Evolutionary conservation across 2,113 vertebrate species (phyloP), one percentile per base, ranked within the genome.

Genomic region (Colaptes auratus): DNA sequence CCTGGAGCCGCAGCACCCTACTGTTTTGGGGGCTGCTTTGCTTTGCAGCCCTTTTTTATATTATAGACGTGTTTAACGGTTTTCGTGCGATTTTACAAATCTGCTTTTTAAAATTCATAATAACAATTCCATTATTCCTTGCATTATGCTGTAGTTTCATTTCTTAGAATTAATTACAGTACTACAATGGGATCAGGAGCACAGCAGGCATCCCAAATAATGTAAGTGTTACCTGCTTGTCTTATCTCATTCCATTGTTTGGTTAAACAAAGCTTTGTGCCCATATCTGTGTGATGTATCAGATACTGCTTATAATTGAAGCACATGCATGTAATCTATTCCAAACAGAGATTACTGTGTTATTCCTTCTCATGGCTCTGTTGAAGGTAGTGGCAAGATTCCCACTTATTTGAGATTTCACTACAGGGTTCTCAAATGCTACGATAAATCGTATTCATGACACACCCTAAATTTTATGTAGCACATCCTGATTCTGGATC

Each of bases 181-280:
- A 0, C 75, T 56, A 60, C 73, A 3, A 1, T 46, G 46, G 82
- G 50, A 71, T 30, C 15, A 3, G 63, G 63, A 76, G 85, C 35
- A 21, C 30, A 19, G 71, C 69, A 82, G 60, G 55, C 3, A 1
- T 59, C 75, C 55, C 64, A 53, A 89, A 12, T 35, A 77, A 48
- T 3, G n/a, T 1, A 1, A 72, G 63, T 2, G 0, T 36, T 79
- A n/a, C 58, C 66, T 76, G 64, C 60, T 24, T 60, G 77, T 56
- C 65, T 89, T 86, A 93, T 86, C 93, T 80, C 36, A 1, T 71
- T 25, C 70, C 84, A 12, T n/a, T 89, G 77, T 93, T 94, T 35
- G 75, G 80, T 35, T 92, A 79, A 81, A 82, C 84, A 69, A 73
- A 87, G 89, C 74, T 39, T 12, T 63, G 77, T n/a, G 25, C 53